phyloP scores from a whole-genome alignment of 2,888 invertebrate genomes.

The Periphyllus acericola region DNA sequence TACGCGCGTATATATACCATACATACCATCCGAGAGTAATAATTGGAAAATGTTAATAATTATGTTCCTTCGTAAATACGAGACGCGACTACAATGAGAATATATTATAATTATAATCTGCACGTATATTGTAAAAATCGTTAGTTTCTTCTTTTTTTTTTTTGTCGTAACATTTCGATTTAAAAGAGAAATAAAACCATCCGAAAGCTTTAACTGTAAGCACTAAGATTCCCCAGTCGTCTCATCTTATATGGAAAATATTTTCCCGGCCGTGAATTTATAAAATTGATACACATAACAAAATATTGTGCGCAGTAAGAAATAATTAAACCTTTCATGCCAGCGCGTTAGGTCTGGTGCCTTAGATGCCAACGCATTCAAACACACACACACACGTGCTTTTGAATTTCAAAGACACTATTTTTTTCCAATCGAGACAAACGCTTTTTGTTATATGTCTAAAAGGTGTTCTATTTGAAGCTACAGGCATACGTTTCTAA shows the following conservation, averaged over 20 bases:
- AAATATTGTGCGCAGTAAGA: background rate
- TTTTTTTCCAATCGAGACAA: too few species aligned
- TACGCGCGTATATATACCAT: too few species aligned
- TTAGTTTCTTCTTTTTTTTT: background rate
- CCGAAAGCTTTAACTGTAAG: background rate
- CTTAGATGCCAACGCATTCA: background rate
- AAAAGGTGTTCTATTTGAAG: too few species aligned
- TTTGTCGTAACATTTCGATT: background rate
- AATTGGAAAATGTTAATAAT: background rate
- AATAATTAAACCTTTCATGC: constrained; percentile 31
- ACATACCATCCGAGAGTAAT: background rate
- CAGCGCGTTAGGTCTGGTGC: background rate
- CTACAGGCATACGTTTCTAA: too few species aligned
- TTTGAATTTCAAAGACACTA: too few species aligned
- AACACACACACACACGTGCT: too few species aligned
- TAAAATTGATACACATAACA: background rate
- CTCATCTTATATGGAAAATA: background rate
- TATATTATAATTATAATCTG: background rate
- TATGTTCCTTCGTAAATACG: background rate
- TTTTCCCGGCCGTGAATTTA: background rate
- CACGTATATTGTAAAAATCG: background rate
- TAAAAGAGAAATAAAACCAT: background rate
- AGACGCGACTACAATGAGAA: background rate
- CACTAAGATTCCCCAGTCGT: background rate
- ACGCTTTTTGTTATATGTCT: too few species aligned